Conservation (phyloP, 2,888 invertebrate genomes). For the Corbicula japonica region DNA sequence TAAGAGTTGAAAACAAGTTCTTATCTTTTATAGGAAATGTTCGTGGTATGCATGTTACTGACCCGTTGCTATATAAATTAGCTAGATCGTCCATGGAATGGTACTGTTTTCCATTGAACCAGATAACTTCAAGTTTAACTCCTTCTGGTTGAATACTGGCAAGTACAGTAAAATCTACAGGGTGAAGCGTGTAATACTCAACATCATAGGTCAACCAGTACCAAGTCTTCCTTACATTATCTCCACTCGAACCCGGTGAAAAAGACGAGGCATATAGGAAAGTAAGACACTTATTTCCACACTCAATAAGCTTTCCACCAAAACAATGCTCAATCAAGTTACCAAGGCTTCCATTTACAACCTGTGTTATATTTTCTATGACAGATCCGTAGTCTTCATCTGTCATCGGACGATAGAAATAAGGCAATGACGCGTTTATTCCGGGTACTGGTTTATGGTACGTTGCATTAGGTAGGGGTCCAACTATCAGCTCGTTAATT, state of each 20-base stretch:
- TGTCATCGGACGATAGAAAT: constrained; percentile 45
- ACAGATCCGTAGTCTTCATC: constrained; percentile 31
- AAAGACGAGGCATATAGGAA: constrained; percentile 34
- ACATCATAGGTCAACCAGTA: constrained; percentile 51
- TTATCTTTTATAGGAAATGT: constrained; percentile 27
- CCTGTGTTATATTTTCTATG: constrained; percentile 17
- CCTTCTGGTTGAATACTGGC: constrained; percentile 46
- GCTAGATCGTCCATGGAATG: constrained; percentile 48
- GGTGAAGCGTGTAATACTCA: constrained; percentile 69
- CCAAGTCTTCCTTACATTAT: constrained; percentile 57
- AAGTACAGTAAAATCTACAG: constrained; percentile 71
- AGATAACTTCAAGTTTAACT: constrained; percentile 49
- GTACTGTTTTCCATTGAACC: constrained; percentile 61
- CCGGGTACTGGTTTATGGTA: constrained; percentile 53
- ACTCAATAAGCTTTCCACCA: constrained; percentile 29
- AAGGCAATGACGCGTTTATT: constrained; percentile 43
- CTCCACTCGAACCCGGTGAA: constrained; percentile 16
- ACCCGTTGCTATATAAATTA: constrained; percentile 21
- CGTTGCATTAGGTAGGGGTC: constrained; percentile 68
- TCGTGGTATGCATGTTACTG: constrained; percentile 7
- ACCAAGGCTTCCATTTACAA: constrained; percentile 37
- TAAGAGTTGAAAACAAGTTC: constrained; percentile 42
- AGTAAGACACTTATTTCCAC: constrained; percentile 51
- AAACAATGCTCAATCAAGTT: constrained; percentile 47
- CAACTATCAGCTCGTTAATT: constrained; percentile 71